These are phyloP conservation scores for Scartelaos histophorus DNA, from an alignment of 2,113 vertebrate species.

Conservation along the genomic window DNA sequence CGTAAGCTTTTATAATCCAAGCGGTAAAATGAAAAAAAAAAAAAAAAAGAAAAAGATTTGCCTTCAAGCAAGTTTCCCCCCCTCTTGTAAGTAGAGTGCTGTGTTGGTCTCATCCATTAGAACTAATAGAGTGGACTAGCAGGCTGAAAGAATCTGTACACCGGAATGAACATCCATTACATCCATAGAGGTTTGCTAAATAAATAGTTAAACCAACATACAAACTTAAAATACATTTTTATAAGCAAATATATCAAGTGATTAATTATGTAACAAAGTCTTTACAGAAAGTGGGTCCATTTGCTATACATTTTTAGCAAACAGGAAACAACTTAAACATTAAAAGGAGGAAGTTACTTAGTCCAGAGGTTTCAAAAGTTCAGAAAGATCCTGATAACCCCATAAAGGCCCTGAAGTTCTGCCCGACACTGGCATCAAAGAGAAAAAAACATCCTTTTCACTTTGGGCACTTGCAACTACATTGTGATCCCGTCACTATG, in stretches of 20 bases:
- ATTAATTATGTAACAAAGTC: conserved; percentile 78
- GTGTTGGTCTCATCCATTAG: conserved; percentile 23
- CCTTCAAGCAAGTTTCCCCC: conserved; percentile 35
- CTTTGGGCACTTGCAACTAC: conserved; percentile 26
- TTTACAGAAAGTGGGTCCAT: conserved; percentile 79
- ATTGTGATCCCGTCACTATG: conserved; percentile 57
- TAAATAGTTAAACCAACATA: conserved; percentile 12
- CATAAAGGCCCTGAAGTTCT: conserved; percentile 49
- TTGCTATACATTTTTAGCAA: conserved; percentile 65
- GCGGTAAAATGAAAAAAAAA: conserved; percentile 13
- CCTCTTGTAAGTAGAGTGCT: conserved; percentile 5
- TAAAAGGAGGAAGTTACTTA: conserved; percentile 31
- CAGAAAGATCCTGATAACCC: conserved; percentile 56
- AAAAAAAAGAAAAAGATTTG: conserved; percentile 12
- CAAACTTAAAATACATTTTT: conserved; percentile 60
- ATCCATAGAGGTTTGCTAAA: neutral
- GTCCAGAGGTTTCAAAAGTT: conserved; percentile 41
- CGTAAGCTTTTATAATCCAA: conserved; percentile 28
- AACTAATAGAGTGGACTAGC: conserved; percentile 10
- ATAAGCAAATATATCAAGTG: conserved; percentile 81
- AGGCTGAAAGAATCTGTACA: conserved; percentile 20
- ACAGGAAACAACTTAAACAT: conserved; percentile 61
- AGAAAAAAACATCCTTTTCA: conserved; percentile 32
- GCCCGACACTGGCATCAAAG: conserved; percentile 34
- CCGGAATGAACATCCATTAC: neutral